These are phyloP conservation scores for Lampris incognitus DNA, from an alignment of 2,113 vertebrate species.

Conservation along the genomic window DNA sequence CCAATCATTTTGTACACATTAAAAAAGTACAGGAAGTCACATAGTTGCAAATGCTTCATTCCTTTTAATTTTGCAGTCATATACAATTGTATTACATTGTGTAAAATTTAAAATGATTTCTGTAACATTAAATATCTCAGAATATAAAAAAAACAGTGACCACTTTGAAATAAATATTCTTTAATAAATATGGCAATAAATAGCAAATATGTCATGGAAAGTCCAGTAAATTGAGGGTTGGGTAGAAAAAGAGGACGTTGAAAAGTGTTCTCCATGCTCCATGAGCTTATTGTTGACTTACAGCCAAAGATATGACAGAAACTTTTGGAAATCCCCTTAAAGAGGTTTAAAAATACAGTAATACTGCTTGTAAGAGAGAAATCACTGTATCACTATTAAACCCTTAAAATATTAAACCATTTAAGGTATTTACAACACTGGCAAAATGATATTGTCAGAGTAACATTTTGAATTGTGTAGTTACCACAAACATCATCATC, in stretches of 20 bases:
- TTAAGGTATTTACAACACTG: slow-evolving; percentile 1
- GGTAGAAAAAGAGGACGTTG: slow-evolving; percentile 60
- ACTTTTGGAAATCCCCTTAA: slow-evolving; percentile 75
- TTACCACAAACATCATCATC: not conserved
- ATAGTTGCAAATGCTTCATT: slow-evolving; percentile 56
- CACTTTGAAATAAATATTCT: slow-evolving; percentile 74
- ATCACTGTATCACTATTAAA: not conserved
- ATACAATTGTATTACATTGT: slow-evolving; percentile 42
- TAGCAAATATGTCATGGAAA: slow-evolving; percentile 73
- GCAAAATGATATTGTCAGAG: not conserved
- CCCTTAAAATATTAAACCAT: not conserved
- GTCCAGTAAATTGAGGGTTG: slow-evolving; percentile 51
- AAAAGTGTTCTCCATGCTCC: slow-evolving; percentile 9
- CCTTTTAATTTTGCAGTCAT: slow-evolving; percentile 65
- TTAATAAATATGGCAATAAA: slow-evolving; percentile 79
- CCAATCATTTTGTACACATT: not conserved
- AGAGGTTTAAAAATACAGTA: slow-evolving; percentile 31
- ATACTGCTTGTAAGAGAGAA: slow-evolving; percentile 4
- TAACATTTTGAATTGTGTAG: not conserved
- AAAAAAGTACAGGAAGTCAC: slow-evolving; percentile 50
- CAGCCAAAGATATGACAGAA: slow-evolving; percentile 61
- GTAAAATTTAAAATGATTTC: slow-evolving; percentile 50
- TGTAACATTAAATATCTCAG: slow-evolving; percentile 57
- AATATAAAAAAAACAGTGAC: slow-evolving; percentile 48
- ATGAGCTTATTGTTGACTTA: slow-evolving; percentile 33